Evolutionary conservation across 2,888 invertebrate genomes (phyloP).

Genomic region (Strigamia transsilvanica): DNA sequence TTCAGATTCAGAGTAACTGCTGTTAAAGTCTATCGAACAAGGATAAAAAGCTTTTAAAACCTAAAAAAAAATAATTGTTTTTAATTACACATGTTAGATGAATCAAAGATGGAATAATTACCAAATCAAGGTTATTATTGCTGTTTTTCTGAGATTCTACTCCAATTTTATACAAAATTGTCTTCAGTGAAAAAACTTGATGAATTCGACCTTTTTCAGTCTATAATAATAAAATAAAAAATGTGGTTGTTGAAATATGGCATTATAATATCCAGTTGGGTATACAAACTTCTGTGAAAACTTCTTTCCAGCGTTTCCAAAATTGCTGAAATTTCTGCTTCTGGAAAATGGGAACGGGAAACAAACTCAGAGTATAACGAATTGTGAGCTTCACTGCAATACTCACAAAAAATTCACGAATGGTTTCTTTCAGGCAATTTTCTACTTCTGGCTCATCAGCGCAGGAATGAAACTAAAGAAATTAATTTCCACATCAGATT

Average conservation of each 20-base stretch:
- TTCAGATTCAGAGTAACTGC: neutral
- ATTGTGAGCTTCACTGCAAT: neutral
- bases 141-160: neutral
- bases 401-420: conserved; percentile 21
- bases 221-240: neutral
- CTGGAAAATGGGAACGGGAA: neutral
- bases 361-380: neutral
- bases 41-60: neutral
- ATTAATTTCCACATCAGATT: neutral
- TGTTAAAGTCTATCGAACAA: neutral
- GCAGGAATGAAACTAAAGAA: conserved; percentile 11
- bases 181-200: neutral
- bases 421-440: neutral
- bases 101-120: neutral
- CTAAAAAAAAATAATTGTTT: neutral
- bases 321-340: conserved; percentile 2
- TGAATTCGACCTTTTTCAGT: conserved; percentile 16
- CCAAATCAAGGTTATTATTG: neutral
- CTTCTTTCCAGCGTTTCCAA: conserved; percentile 16
- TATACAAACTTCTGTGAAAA: neutral
- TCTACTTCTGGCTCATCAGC: neutral
- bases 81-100: neutral
- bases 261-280: neutral
- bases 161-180: neutral
- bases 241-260: neutral